phyloP scores from a whole-genome alignment of 2,797 vertebrate species.

The Darevskia nairensis region DNA sequence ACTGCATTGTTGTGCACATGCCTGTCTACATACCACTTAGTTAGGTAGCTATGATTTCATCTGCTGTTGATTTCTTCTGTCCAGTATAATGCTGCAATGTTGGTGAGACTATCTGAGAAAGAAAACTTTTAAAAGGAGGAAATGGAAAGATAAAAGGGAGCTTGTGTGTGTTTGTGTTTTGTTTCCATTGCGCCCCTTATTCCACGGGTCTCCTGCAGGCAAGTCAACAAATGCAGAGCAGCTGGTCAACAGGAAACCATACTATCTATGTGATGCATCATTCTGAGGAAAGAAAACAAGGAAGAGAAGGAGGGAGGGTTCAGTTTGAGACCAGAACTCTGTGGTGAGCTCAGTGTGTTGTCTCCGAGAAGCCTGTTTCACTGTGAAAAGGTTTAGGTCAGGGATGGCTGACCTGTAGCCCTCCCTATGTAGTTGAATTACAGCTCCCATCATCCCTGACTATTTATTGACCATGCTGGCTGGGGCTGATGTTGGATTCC shows the following conservation, averaged over 20 bases:
- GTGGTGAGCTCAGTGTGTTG: not conserved
- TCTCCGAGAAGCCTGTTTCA: not conserved
- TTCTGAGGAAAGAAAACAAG: not conserved
- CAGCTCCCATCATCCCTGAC: no score
- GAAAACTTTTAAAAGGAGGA: not conserved
- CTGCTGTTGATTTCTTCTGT: not conserved
- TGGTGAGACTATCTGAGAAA: not conserved
- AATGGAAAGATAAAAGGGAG: not conserved
- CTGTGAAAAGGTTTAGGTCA: not conserved
- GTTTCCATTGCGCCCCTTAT: not conserved
- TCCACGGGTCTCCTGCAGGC: not conserved
- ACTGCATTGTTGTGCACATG: not conserved
- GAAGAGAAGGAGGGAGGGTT: not conserved
- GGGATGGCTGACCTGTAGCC: no score
- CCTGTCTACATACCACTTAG: not conserved
- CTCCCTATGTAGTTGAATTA: no score
- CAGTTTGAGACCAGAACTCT: not conserved
- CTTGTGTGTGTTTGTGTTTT: not conserved
- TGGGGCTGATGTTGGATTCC: no score
- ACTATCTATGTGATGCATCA: not conserved
- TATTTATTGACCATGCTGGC: no score
- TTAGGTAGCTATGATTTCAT: not conserved
- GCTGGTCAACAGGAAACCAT: not conserved
- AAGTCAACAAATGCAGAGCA: slow-evolving; percentile 5
- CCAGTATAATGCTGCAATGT: not conserved